A percentile compares a stretch with the other conserved stretches of the same genome.
phyloP scores from a whole-genome alignment of 2,113 vertebrate genomes.

The Dolichotis patagonum region DNA sequence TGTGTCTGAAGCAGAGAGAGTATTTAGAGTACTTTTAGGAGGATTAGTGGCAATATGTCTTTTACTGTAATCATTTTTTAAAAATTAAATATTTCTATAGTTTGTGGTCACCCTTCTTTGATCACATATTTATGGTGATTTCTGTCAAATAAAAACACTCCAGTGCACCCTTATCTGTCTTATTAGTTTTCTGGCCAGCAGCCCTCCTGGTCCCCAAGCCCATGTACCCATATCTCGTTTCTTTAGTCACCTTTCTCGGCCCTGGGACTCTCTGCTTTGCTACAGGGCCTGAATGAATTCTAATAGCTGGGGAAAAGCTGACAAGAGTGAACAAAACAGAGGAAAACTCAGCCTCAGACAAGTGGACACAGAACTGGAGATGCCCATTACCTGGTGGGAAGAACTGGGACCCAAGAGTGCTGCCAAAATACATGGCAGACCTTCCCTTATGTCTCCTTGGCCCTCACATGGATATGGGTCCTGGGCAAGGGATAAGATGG shows the following conservation, averaged over 20 bases:
- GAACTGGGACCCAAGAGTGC: neutral
- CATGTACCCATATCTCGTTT: neutral
- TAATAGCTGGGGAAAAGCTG: neutral
- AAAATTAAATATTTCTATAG: neutral
- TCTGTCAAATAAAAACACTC: neutral
- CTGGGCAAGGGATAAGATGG: neutral
- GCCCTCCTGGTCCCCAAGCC: neutral
- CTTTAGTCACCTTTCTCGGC: neutral
- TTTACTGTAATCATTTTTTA: neutral
- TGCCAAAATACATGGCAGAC: neutral
- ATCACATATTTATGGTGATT: neutral
- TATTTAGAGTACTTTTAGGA: neutral
- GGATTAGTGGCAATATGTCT: neutral
- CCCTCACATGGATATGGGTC: accelerated
- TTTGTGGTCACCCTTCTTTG: neutral
- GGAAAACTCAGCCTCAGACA: neutral
- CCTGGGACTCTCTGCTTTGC: neutral
- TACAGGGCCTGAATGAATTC: neutral
- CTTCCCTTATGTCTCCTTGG: neutral
- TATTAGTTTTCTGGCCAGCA: neutral
- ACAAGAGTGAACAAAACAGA: accelerated
- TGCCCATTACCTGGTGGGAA: neutral
- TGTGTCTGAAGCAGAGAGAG: neutral
- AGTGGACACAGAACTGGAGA: neutral
- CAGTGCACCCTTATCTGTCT: neutral